phyloP scores from a whole-genome alignment of 2,888 invertebrate species.

The Heliconius charithonia region DNA sequence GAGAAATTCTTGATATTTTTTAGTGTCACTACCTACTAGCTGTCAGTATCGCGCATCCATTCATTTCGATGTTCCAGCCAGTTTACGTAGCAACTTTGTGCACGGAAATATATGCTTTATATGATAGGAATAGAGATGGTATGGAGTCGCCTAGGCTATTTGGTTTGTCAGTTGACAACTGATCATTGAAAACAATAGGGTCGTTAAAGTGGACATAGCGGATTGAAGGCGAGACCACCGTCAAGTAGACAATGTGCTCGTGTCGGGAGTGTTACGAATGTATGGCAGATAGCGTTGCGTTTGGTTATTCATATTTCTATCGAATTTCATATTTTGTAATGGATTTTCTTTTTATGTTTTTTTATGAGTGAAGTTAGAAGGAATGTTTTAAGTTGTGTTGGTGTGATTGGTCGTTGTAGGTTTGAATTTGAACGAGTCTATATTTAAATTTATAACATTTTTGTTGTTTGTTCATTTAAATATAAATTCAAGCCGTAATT shows the following conservation, averaged over 20 bases:
- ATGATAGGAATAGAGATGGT: constrained; percentile 46
- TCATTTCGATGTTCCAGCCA: constrained; percentile 65
- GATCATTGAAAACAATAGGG: constrained; percentile 78
- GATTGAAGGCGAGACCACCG: constrained; percentile 78
- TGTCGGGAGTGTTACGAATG: constrained; percentile 56
- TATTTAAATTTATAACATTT: too few species aligned
- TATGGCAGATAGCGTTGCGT: constrained; percentile 40
- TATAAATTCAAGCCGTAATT: too few species aligned
- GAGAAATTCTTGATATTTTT: constrained; percentile 71
- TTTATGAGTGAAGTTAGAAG: not conserved
- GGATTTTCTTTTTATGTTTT: not conserved
- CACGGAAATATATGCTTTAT: constrained; percentile 54
- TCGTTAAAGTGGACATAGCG: constrained; percentile 76
- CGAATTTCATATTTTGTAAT: not conserved
- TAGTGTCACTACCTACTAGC: constrained; percentile 70
- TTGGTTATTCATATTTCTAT: constrained; percentile 26
- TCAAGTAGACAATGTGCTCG: constrained; percentile 58
- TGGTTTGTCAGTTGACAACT: constrained; percentile 67
- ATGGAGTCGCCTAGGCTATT: constrained; percentile 40
- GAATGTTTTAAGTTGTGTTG: too few species aligned
- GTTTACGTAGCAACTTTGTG: constrained; percentile 29
- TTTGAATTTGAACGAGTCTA: too few species aligned
- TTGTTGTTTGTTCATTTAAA: too few species aligned
- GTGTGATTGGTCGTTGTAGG: too few species aligned
- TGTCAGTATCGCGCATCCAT: constrained; percentile 68